Percentiles rank a stretch among this genome's conserved stretches.
These are phyloP conservation scores for Chymomyza caudatula DNA, from an alignment of 2,888 invertebrate genomes.

Conservation along the genomic window DNA sequence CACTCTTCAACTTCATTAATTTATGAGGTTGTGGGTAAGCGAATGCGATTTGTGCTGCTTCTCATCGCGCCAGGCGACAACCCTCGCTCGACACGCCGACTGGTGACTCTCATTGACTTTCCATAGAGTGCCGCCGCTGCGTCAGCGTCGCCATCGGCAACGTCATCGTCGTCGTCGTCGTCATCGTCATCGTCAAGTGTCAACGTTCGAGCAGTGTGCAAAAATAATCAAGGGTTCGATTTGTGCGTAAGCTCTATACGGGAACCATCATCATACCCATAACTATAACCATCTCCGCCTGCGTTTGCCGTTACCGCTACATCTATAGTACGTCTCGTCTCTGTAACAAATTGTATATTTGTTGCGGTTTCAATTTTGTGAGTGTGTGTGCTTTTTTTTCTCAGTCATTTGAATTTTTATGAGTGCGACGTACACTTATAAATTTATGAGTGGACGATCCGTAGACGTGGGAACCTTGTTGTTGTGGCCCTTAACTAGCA, in stretches of 20 bases:
- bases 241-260: slow-evolving; percentile 53
- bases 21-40: slow-evolving; percentile 70
- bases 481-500: not conserved
- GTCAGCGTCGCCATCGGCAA: not conserved
- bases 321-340: slow-evolving; percentile 46
- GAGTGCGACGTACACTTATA: slow-evolving; percentile 58
- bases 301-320: slow-evolving; percentile 1
- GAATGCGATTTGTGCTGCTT: slow-evolving; percentile 62
- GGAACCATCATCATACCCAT: not conserved
- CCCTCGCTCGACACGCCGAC: not conserved
- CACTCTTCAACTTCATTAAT: slow-evolving; percentile 44
- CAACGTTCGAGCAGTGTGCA: slow-evolving; percentile 15
- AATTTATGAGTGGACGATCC: slow-evolving; percentile 59
- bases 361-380: slow-evolving; percentile 44
- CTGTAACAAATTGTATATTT: slow-evolving; percentile 70
- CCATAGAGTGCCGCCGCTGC: not conserved
- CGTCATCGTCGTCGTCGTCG: slow-evolving; percentile 27
- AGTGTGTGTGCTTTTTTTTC: slow-evolving; percentile 24
- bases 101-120: not conserved
- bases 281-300: not conserved
- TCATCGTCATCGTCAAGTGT: slow-evolving; percentile 49
- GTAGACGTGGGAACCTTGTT: not conserved
- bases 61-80: slow-evolving; percentile 8
- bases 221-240: slow-evolving; percentile 8
- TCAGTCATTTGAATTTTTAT: slow-evolving; percentile 53